Evolutionary conservation across 2,888 invertebrate genomes (phyloP), one percentile per base, ranked within the genome.

Genomic region (Coremacera marginata): DNA sequence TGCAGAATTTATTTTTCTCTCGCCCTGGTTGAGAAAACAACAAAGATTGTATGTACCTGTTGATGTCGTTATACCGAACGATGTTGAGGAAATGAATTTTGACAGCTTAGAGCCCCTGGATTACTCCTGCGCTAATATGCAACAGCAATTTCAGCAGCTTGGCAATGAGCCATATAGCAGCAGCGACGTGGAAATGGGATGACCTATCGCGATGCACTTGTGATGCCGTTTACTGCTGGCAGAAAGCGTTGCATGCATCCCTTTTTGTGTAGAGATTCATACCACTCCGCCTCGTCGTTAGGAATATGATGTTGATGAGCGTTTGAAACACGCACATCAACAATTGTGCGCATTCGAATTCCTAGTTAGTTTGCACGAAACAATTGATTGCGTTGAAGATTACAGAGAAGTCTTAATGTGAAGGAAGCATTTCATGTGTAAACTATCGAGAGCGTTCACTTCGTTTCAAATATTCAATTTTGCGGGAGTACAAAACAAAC

Each of bases 1-100:
- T 5, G 87, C 88, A 7, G 83, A 85, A 44, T 83, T 86, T 37
- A 86, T 88, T 49, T 88, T 88, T 44, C 57, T 86, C 5, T 82
- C 85, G 68, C 88, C 88, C 0, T 88, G 88, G 88, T 74, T 88
- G 77, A 82, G 82, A 49, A 85, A 87, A 75, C 86, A 87, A 74
- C 84, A 84, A 8, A 86, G 87, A 8, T 82, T 88, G 82, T 84
- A 87, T 78, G 83, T 88, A 70, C 85, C 87, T 0, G 86, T 86
- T 3, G 80, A 87, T 81, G 84, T 85, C 4, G 81, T 81, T 67
- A 85, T 88, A 68, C 83, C 83, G n/a, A 87, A 86, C 49, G 84
- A 84, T 60, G 85, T 85, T 71, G 83, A 84, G 0, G 82, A 82
- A 3, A 77, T 75, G n/a, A 80, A 81, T 25, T 77, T 76, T 77